A percentile compares a stretch with the other conserved stretches of the same genome.
Conservation (phyloP, 2,888 invertebrate species). For the Molorchus minor region DNA sequence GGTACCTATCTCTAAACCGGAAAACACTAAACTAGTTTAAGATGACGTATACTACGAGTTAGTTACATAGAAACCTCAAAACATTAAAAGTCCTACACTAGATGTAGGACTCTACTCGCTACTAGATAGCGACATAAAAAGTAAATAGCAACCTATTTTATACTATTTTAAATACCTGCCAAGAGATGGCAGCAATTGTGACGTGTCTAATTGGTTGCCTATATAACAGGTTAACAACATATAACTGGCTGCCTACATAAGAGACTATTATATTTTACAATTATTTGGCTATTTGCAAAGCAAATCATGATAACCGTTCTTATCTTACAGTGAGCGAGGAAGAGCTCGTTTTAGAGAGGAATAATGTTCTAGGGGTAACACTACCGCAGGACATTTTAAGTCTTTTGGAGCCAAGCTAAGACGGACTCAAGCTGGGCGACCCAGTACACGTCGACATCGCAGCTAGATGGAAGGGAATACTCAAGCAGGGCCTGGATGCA, state of each 20-base stretch:
- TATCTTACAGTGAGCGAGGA: neutral
- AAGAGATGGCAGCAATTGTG: neutral
- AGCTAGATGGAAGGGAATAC: conserved; percentile 1
- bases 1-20: too few species aligned
- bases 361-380: conserved; percentile 4
- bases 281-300: neutral
- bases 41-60: neutral
- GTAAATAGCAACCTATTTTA: neutral
- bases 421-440: neutral
- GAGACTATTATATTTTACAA: neutral
- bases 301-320: neutral
- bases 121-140: neutral
- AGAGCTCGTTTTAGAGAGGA: neutral
- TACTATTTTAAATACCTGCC: neutral
- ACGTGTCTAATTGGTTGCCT: neutral
- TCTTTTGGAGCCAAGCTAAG: neutral
- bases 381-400: conserved; percentile 10
- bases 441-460: conserved; percentile 13
- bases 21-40: neutral
- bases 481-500: conserved; percentile 1
- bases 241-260: neutral
- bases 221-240: neutral
- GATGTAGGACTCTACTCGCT: conserved; percentile 2
- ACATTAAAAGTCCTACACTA: conserved; percentile 4
- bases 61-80: neutral